phyloP scores from a whole-genome alignment of 2,797 vertebrate genomes.

The Xenentodon cancila region DNA sequence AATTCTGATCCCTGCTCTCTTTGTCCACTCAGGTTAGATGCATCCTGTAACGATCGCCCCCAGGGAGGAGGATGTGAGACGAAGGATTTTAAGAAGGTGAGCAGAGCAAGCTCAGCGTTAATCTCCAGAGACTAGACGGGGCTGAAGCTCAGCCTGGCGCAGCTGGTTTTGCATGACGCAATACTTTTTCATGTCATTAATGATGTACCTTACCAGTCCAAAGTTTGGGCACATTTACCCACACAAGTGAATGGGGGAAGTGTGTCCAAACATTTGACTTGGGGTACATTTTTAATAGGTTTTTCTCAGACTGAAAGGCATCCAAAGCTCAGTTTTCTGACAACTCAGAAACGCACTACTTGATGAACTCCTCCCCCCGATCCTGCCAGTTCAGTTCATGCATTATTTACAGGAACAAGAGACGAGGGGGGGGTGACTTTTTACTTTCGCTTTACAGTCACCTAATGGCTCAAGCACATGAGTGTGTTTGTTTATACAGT shows the following conservation, averaged over 20 bases:
- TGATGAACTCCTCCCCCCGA: neutral
- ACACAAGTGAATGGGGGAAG: no score
- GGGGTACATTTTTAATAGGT: neutral
- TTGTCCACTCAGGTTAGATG: slow-evolving; percentile 62
- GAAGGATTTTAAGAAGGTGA: slow-evolving; percentile 85
- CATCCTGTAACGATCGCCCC: slow-evolving; percentile 69
- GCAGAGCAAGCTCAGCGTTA: neutral
- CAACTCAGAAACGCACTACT: neutral
- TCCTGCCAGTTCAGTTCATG: neutral
- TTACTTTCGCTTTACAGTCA: no score
- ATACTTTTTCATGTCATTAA: no score
- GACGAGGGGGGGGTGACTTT: no score
- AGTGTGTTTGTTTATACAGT: neutral
- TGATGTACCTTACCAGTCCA: neutral
- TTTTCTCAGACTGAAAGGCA: neutral
- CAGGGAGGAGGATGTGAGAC: slow-evolving; percentile 63
- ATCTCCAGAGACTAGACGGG: neutral
- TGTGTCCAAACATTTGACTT: no score
- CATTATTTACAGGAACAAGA: neutral
- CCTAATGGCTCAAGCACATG: no score
- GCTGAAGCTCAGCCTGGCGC: neutral
- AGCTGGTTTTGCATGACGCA: no score
- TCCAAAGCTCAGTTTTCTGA: neutral
- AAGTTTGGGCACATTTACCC: neutral
- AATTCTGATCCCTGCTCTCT: slow-evolving; percentile 43